A percentile compares a stretch with the other conserved stretches of the same genome.
Evolutionary conservation across 2,888 invertebrate species (phyloP).

Genomic region (Argyresthia albistria): DNA sequence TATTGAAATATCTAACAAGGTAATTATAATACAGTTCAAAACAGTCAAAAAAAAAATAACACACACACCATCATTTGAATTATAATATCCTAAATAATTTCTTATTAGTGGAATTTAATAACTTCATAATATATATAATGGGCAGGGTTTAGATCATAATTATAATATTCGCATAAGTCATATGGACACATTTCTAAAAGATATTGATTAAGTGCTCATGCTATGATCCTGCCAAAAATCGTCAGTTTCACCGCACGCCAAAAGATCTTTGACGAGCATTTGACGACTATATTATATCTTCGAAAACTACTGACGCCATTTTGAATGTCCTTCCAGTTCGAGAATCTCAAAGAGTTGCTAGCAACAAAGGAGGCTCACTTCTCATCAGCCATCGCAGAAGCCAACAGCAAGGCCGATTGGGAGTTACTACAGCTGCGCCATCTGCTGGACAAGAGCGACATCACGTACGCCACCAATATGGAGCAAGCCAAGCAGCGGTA

Average conservation of each 20-base stretch:
- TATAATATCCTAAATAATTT: no score
- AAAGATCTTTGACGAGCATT: neutral
- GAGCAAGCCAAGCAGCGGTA: slow-evolving; percentile 77
- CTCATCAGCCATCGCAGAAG: slow-evolving; percentile 67
- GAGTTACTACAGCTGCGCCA: slow-evolving; percentile 79
- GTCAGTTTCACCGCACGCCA: no score
- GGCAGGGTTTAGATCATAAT: no score
- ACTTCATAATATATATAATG: no score
- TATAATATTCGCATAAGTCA: neutral
- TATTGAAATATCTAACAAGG: no score
- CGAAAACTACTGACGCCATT: no score
- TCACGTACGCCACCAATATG: slow-evolving; percentile 79
- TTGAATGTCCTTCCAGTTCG: slow-evolving; percentile 61
- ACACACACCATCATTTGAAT: no score
- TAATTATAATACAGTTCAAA: no score
- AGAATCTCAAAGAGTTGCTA: slow-evolving; percentile 76
- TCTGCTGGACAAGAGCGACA: slow-evolving; percentile 81
- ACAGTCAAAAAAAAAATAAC: no score
- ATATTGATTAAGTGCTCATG: no score
- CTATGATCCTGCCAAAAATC: no score
- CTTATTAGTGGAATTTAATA: no score
- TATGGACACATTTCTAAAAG: neutral
- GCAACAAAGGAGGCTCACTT: slow-evolving; percentile 74
- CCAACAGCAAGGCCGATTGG: slow-evolving; percentile 77
- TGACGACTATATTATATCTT: neutral